phyloP scores from a whole-genome alignment of 2,113 vertebrate genomes.

The Brachypteracias leptosomus region DNA sequence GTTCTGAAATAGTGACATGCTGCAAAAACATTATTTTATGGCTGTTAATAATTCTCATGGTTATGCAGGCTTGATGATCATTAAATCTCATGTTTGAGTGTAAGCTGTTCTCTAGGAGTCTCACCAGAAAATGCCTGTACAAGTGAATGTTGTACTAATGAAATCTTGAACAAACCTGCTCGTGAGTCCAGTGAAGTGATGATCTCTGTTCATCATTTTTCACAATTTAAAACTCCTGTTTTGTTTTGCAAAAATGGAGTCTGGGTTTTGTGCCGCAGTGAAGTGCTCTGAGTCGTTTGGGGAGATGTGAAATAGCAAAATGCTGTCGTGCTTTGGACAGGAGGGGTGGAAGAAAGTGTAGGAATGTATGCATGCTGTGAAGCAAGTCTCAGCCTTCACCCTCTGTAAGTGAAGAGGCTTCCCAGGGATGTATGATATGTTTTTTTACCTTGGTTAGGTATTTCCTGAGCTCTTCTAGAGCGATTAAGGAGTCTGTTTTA shows the following conservation, averaged over 20 bases:
- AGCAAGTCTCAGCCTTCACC: neutral
- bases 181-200: neutral
- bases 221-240: neutral
- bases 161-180: neutral
- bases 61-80: neutral
- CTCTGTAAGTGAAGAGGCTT: neutral
- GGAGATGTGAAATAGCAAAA: neutral
- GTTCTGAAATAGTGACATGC: neutral
- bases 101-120: neutral
- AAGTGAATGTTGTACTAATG: neutral
- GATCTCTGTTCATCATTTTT: neutral
- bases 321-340: neutral
- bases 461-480: neutral
- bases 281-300: neutral
- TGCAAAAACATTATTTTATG: neutral
- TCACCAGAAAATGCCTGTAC: neutral
- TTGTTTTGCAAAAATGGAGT: neutral
- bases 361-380: neutral
- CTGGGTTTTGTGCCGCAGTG: neutral
- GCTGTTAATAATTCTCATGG: neutral
- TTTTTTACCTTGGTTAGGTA: neutral
- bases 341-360: neutral
- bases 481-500: neutral
- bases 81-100: neutral
- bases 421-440: accelerated